Base-by-base conservation (phyloP, 1,140 invertebrate species). In the Cephus cinctus region DNA sequence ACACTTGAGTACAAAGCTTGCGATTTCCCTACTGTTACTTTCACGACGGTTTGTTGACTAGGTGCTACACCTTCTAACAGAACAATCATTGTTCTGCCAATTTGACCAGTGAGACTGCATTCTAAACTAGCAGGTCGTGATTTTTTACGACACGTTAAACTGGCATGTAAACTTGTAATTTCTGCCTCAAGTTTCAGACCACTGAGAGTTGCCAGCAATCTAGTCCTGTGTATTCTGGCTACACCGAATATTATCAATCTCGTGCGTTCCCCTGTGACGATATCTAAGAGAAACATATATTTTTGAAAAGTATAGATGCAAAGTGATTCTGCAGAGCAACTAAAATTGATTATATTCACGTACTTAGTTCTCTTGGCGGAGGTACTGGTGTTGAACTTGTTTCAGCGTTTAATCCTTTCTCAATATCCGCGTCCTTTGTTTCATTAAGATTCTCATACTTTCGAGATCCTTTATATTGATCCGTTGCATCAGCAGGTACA, bases 21-120 rank as follows among this genome's bases (percentile, higher is more conserved):
- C 1, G 93, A 95, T 71, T 96, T 94, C 41, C 89, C 89, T 22
- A 97, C 87, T 3, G 90, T 92, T 12, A 96, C 87, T 63, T 92
- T 91, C 0, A 98, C 95, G 2, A 98, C 93, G 20, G 94, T 97
- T 74, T 96, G 93, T 69, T 94, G 90, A 74, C 85, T 90, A 1
- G 92, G 92, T 5, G 90, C 86, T 8, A 88, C 83, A 5, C 94
- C 94, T 76, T 97, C 94, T 0, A 96, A 75, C 16, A 98, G 73
- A 22, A 94, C 90, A 47, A 98, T 94, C 86, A 90, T 94, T 2
- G 92, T 92, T 34, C 92, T 81, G 2, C 93, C 94, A 30, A 96
- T 84, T 70, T 95, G 93, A 2, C 93, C 93, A 6, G 89, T 92
- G 3, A 95, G 78, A 8, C 92, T 94, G 59, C 89, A 92, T 63